Evolutionary conservation across 2,888 invertebrate species (phyloP), one percentile per base, ranked within the genome.

Genomic region (Drosophila quinaria): DNA sequence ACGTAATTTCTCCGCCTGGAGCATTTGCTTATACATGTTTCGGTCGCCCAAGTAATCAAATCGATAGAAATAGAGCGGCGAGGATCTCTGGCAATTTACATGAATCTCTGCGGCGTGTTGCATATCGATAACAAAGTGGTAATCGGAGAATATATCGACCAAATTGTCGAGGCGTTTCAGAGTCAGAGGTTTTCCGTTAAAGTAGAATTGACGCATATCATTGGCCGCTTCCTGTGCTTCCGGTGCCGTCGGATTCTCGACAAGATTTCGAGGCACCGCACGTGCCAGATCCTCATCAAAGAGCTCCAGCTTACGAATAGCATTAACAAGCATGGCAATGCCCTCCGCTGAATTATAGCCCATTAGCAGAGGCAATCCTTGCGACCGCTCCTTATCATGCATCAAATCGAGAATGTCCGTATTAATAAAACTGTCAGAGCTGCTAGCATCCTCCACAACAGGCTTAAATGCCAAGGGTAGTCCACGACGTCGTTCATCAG

Each of bases 291-390:
- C 92, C n/a, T 80, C 52, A 4, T 91, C 86, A 29, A 74, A 81
- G 3, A 70, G 66, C 1, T 85, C 75, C 1, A 92, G 9, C 44
- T 90, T 91, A n/a, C 84, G 87, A 8, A 77, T 49, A 0, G 87
- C 90, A 77, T 80, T 75, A 0, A 74, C 11, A 4, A 91, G 37
- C 82, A 65, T 92, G 0, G 93, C 92, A 0, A 94, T 73, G 0
- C 94, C 95, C 90, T 95, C 95, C 0, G 93, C 94, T 0, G 94
- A 94, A 56, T 93, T 94, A 0, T 94, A 89, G 8, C 95, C 95
- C 74, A 94, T 92, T 4, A 95, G 92, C 0, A 93, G 86, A 0
- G 95, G 94, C 8, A 94, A 93, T 0, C 93, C 91, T 19, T 93
- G 90, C 33, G 93, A 51, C 1, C 51, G 60, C 1, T 90, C 89